phyloP scores from a whole-genome alignment of 2,888 invertebrate species.

The Watsonalla cultraria region DNA sequence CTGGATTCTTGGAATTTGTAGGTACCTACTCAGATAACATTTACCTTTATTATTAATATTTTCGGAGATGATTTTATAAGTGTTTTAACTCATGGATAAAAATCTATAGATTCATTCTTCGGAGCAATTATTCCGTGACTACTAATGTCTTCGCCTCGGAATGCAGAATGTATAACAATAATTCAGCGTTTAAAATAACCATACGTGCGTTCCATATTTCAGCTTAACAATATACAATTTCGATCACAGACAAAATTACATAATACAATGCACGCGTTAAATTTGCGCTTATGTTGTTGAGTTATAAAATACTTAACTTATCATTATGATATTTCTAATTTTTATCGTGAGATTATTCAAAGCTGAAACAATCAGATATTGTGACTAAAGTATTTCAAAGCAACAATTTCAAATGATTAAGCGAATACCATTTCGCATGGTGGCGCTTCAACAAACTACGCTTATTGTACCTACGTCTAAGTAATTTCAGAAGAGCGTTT shows the following conservation, averaged over 20 bases:
- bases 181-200: slow-evolving; percentile 33
- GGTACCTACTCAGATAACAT: too few relatives aligned
- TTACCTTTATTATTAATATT: too few relatives aligned
- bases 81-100: too few relatives aligned
- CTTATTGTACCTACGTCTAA: slow-evolving; percentile 22
- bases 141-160: slow-evolving; percentile 6
- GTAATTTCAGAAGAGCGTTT: slow-evolving; percentile 10
- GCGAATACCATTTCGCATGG: slow-evolving; percentile 46
- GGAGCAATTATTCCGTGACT: too few relatives aligned
- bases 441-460: slow-evolving; percentile 30
- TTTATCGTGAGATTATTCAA: slow-evolving; percentile 62
- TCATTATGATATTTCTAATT: slow-evolving; percentile 58
- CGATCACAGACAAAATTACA: slow-evolving; percentile 77
- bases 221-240: slow-evolving; percentile 75
- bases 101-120: too few relatives aligned
- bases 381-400: slow-evolving; percentile 65
- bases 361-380: slow-evolving; percentile 68
- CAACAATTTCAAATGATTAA: slow-evolving; percentile 57
- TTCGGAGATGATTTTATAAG: too few relatives aligned
- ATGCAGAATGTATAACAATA: slow-evolving; percentile 47
- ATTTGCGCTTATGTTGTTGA: slow-evolving; percentile 62
- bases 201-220: slow-evolving; percentile 56
- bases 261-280: slow-evolving; percentile 62
- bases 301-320: slow-evolving; percentile 72
- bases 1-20: slow-evolving; percentile 22